Conservation (phyloP, 2,113 vertebrate genomes). For the Pteruthius melanotis region DNA sequence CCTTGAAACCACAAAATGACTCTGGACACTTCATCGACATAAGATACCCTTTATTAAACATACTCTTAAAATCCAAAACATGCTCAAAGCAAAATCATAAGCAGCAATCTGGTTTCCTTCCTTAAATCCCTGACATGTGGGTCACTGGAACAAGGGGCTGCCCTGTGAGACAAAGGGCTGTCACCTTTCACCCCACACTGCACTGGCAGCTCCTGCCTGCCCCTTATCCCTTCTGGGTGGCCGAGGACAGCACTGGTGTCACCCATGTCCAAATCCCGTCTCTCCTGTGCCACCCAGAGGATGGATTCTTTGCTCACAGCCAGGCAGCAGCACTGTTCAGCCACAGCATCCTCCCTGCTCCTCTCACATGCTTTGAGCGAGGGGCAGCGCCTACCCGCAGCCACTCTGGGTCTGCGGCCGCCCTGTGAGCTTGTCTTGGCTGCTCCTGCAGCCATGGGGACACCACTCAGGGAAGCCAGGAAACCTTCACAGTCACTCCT, state of each 20-base stretch:
- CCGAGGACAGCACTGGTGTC: not conserved
- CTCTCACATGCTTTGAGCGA: not conserved
- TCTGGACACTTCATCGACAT: not conserved
- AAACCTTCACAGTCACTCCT: not conserved
- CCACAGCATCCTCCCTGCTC: not conserved
- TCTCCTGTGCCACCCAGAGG: not conserved
- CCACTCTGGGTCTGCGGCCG: not conserved
- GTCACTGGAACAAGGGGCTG: not conserved
- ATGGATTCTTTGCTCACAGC: not conserved
- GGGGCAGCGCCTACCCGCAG: not conserved
- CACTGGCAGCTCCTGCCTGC: not conserved
- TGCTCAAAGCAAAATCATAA: slow-evolving; percentile 31
- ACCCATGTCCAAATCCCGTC: not conserved
- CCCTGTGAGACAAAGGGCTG: not conserved
- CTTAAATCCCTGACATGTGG: not conserved
- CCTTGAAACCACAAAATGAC: accelerated
- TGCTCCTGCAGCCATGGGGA: not conserved
- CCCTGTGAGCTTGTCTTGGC: accelerated
- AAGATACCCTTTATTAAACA: slow-evolving; percentile 58
- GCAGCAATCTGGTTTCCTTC: slow-evolving; percentile 50
- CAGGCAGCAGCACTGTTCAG: not conserved
- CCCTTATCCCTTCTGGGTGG: not conserved
- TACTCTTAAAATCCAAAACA: slow-evolving; percentile 43
- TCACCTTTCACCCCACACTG: not conserved
- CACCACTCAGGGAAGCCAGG: not conserved